Percentiles rank a stretch among this genome's conserved stretches.
Conservation (phyloP, 2,113 vertebrate genomes). For the Poecile atricapillus region DNA sequence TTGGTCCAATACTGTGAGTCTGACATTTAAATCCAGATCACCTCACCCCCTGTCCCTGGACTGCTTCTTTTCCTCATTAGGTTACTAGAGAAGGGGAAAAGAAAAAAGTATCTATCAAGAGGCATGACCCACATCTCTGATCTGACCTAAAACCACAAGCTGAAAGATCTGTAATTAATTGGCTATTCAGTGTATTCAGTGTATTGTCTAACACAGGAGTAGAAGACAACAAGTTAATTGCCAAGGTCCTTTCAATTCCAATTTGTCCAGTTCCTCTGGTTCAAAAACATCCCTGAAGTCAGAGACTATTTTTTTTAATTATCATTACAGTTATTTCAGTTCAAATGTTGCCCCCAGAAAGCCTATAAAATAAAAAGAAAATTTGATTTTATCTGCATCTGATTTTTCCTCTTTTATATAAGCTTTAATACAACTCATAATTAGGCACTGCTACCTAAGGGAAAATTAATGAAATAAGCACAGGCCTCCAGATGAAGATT, state of each 20-base stretch:
- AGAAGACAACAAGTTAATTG: background rate
- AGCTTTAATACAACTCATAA: conserved; percentile 12
- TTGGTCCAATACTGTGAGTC: accelerated
- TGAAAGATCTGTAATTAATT: conserved; percentile 24
- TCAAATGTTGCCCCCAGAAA: conserved; percentile 9
- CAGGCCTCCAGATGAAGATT: background rate
- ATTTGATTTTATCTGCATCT: background rate
- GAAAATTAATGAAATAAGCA: conserved; percentile 24
- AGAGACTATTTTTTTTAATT: background rate
- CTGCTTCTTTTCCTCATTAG: background rate
- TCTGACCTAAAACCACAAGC: background rate
- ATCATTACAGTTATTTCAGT: background rate
- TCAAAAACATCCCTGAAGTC: background rate
- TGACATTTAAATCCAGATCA: background rate
- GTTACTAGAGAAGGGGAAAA: background rate
- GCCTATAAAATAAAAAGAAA: background rate
- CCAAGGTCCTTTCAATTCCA: background rate
- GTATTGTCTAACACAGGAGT: background rate
- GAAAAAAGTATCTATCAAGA: background rate
- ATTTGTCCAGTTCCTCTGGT: background rate
- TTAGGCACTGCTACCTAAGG: conserved; percentile 1
- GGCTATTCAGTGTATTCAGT: background rate
- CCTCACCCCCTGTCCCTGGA: background rate
- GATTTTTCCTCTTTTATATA: background rate
- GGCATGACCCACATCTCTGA: background rate